Evolutionary conservation across 2,797 vertebrate genomes (phyloP).

Genomic region (Microctenopoma stevenorrisi): DNA sequence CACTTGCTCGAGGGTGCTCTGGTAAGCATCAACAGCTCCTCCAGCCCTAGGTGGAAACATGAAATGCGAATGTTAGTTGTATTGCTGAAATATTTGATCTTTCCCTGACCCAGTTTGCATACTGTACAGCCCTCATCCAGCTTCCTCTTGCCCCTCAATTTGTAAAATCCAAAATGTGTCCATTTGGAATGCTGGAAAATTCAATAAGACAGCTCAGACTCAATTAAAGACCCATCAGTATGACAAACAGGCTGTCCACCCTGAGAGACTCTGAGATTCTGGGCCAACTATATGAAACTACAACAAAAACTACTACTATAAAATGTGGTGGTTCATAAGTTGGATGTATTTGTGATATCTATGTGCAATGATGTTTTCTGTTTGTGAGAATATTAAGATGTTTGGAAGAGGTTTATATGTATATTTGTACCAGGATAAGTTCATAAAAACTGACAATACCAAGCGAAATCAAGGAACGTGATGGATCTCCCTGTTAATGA

Average conservation of each 20-base stretch:
- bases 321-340: background rate
- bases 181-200: conserved; percentile 23
- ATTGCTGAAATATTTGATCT: conserved; percentile 54
- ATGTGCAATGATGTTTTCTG: no score
- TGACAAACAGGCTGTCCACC: background rate
- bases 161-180: conserved; percentile 20
- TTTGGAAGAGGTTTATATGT: background rate
- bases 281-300: background rate
- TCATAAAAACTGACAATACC: conserved; percentile 26
- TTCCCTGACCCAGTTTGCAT: conserved; percentile 43
- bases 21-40: conserved; percentile 40
- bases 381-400: conserved; percentile 5
- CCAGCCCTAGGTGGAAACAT: conserved; percentile 38
- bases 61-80: conserved; percentile 42
- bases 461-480: conserved; percentile 8
- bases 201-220: conserved; percentile 33
- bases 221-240: background rate
- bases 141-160: background rate
- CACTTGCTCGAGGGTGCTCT: conserved; percentile 36
- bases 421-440: conserved; percentile 3
- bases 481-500: conserved; percentile 6
- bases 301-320: conserved; percentile 2
- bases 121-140: conserved; percentile 22
- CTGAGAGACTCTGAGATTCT: background rate
- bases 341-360: conserved; percentile 1